A percentile compares a stretch with the other conserved stretches of the same genome.
These are phyloP conservation scores for Nymphalis io DNA, from an alignment of 1,140 invertebrate species.

Conservation along the genomic window DNA sequence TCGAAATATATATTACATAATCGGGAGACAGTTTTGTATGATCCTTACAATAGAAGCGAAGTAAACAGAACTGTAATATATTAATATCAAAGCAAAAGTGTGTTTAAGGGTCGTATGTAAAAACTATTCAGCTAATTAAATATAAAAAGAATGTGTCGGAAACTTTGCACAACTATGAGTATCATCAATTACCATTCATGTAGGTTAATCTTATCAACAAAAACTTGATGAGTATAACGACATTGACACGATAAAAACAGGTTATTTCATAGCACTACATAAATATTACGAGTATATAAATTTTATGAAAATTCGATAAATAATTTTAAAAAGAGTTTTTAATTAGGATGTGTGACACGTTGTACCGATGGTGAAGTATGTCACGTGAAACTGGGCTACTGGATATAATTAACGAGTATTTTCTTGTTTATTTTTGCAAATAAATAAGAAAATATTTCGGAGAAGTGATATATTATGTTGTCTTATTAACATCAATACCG, in stretches of 20 bases:
- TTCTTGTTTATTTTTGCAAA: background rate
- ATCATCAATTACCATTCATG: background rate
- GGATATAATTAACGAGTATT: conserved; percentile 6
- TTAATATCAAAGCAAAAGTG: too few relatives aligned
- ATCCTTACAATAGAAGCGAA: too few relatives aligned
- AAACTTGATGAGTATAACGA: background rate
- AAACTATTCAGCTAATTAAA: too few relatives aligned
- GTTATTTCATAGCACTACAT: background rate
- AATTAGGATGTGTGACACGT: background rate
- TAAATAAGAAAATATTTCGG: background rate
- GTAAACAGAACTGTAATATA: too few relatives aligned
- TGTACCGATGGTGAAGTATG: background rate
- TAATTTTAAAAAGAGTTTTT: conserved; percentile 9
- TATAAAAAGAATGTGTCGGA: background rate
- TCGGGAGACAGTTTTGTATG: too few relatives aligned
- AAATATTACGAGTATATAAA: background rate
- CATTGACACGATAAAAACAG: background rate
- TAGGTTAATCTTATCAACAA: background rate
- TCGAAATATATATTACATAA: too few relatives aligned
- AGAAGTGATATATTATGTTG: conserved; percentile 3
- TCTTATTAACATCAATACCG: conserved; percentile 12
- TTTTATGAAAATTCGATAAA: background rate
- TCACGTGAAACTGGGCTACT: background rate
- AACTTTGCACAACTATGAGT: background rate
- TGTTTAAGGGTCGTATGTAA: too few relatives aligned